Evolutionary conservation across 2,797 vertebrate genomes (phyloP).

Genomic region (Zenarchopterus dispar): DNA sequence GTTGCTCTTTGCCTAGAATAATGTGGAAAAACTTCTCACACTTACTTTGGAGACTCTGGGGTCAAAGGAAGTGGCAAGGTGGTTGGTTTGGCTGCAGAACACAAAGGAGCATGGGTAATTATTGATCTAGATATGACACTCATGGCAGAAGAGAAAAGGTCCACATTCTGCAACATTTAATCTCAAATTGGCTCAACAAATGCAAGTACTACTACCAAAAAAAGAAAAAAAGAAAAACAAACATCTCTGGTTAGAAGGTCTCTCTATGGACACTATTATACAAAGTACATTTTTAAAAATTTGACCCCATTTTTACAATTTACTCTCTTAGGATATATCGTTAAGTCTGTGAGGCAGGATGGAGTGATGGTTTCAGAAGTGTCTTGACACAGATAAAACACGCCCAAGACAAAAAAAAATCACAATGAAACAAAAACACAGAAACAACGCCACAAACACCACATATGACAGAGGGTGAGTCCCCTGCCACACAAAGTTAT

Average conservation of each 20-base stretch:
- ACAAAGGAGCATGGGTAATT: constrained; percentile 88
- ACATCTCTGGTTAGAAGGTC: constrained; percentile 70
- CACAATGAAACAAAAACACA: constrained; percentile 67
- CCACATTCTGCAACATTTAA: constrained; percentile 82
- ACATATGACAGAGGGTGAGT: constrained; percentile 80
- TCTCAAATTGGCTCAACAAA: constrained; percentile 76
- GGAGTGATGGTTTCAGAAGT: constrained; percentile 79
- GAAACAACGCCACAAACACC: constrained; percentile 77
- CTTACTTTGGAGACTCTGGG: constrained; percentile 99
- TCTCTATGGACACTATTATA: constrained; percentile 55
- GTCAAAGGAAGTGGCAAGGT: constrained; percentile 99
- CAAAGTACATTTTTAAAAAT: constrained; percentile 66
- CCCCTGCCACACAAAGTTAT: constrained; percentile 75
- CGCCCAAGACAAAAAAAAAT: constrained; percentile 60
- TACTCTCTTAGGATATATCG: constrained; percentile 67
- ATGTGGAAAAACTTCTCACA: constrained; percentile 91
- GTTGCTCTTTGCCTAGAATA: constrained; percentile 81
- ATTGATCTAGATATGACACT: constrained; percentile 84
- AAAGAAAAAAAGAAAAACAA: constrained; percentile 62
- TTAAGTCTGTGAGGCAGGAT: constrained; percentile 85
- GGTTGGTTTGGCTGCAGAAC: constrained; percentile 98
- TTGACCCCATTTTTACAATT: constrained; percentile 78
- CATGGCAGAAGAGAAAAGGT: constrained; percentile 80
- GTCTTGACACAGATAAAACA: constrained; percentile 67
- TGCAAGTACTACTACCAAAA: constrained; percentile 73